phyloP scores from a whole-genome alignment of 2,888 invertebrate species.

The Diogma glabrata region DNA sequence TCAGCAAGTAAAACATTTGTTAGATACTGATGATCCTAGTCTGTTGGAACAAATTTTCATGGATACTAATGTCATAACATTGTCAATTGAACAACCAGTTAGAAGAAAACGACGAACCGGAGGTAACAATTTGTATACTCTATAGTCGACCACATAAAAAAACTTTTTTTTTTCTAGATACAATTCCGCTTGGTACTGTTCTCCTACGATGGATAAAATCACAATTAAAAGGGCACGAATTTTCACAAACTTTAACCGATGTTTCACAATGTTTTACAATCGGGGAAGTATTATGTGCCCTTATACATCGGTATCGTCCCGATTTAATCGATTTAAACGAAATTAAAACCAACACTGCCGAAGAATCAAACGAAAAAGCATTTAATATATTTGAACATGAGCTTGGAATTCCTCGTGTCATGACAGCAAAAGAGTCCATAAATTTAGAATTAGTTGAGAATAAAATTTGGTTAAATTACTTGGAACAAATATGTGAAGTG shows the following conservation, averaged over 20 bases:
- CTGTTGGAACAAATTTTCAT: constrained; percentile 41
- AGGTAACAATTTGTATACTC: constrained; percentile 24
- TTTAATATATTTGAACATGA: constrained; percentile 78
- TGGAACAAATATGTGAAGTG: constrained; percentile 78
- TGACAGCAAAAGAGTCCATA: constrained; percentile 60
- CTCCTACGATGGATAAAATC: constrained; percentile 34
- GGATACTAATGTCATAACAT: constrained; percentile 39
- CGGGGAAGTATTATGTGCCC: constrained; percentile 34
- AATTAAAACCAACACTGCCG: constrained; percentile 49
- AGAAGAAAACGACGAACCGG: constrained; percentile 34
- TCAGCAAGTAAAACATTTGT: constrained; percentile 59
- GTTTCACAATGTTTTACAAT: constrained; percentile 34
- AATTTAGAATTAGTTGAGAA: constrained; percentile 31
- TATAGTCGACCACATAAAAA: no score
- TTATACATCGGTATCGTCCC: constrained; percentile 60
- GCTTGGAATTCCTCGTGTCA: constrained; percentile 57
- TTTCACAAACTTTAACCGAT: constrained; percentile 30
- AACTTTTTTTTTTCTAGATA: neutral
- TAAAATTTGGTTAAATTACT: constrained; percentile 55
- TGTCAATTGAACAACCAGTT: constrained; percentile 49
- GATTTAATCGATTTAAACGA: constrained; percentile 69
- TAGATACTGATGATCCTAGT: constrained; percentile 58
- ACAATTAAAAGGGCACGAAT: constrained; percentile 31
- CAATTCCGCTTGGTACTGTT: constrained; percentile 31
- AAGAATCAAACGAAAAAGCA: constrained; percentile 66